These are phyloP conservation scores for Amphimedon queenslandica DNA, from an alignment of 37 sponge, comb jelly and placozoan genomes.

Conservation along the genomic window DNA sequence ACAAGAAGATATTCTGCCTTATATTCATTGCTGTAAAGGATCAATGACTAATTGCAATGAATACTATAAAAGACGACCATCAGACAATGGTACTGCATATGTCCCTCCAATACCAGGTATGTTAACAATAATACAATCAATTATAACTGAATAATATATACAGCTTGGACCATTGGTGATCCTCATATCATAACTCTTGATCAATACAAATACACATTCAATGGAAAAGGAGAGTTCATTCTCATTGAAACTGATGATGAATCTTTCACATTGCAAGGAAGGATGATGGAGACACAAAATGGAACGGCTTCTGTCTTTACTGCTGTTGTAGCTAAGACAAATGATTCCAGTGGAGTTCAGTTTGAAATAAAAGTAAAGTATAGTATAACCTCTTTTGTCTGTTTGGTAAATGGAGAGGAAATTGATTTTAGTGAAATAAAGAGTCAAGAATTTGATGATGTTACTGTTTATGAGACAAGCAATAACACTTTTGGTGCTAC, in stretches of 20 bases:
- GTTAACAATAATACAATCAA: not conserved
- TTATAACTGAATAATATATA: not conserved
- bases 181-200: conserved; percentile 74
- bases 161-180: conserved; percentile 67
- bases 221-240: conserved; percentile 70
- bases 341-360: conserved; percentile 23
- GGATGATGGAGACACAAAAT: conserved; percentile 39
- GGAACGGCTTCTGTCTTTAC: conserved; percentile 57
- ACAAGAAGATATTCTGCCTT: conserved; percentile 18
- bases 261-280: conserved; percentile 60
- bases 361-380: conserved; percentile 2
- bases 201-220: conserved; percentile 61
- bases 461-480: not conserved
- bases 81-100: conserved; percentile 5
- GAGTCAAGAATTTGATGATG: conserved; percentile 5
- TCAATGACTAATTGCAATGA: not conserved
- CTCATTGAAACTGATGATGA: conserved; percentile 50
- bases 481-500: conserved; percentile 17
- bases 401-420: conserved; percentile 8
- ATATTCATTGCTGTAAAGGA: conserved; percentile 26
- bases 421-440: conserved; percentile 12
- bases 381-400: not conserved
- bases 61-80: conserved; percentile 12
- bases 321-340: conserved; percentile 40
- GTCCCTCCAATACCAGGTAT: conserved; percentile 17